These are phyloP conservation scores for Seriola quinqueradiata DNA, from an alignment of 2,113 vertebrate genomes.

Conservation along the genomic window DNA sequence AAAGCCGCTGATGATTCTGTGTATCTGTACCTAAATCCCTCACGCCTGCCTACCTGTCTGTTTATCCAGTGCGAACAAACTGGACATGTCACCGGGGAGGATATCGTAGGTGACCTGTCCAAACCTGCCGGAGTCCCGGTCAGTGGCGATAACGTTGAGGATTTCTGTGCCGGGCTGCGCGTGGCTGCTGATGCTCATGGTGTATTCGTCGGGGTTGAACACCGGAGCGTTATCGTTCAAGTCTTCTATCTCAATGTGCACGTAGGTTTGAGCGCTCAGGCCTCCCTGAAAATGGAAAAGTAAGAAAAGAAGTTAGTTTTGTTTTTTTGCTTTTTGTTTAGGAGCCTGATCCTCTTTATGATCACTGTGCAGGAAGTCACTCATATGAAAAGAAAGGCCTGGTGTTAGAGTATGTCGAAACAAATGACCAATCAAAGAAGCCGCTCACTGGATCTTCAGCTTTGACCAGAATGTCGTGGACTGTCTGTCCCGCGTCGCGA, in stretches of 20 bases:
- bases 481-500: conserved; percentile 85
- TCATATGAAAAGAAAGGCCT: no score
- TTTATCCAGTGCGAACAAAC: conserved; percentile 88
- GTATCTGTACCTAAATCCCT: background rate
- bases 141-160: conserved; percentile 88
- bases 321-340: background rate
- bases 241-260: conserved; percentile 92
- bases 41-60: conserved; percentile 86
- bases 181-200: conserved; percentile 88
- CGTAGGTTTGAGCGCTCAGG: conserved; percentile 91
- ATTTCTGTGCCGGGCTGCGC: conserved; percentile 89
- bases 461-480: conserved; percentile 91
- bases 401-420: background rate
- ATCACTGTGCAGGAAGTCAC: background rate
- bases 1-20: background rate
- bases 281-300: conserved; percentile 86
- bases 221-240: conserved; percentile 92
- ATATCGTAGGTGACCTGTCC: conserved; percentile 88
- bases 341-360: background rate
- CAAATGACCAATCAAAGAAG: background rate
- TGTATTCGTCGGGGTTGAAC: conserved; percentile 89
- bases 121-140: conserved; percentile 88
- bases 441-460: conserved; percentile 91
- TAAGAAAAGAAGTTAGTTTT: no score
- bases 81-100: conserved; percentile 85